Conservation (phyloP, 1,140 invertebrate species). For the Cherax quadricarinatus region DNA sequence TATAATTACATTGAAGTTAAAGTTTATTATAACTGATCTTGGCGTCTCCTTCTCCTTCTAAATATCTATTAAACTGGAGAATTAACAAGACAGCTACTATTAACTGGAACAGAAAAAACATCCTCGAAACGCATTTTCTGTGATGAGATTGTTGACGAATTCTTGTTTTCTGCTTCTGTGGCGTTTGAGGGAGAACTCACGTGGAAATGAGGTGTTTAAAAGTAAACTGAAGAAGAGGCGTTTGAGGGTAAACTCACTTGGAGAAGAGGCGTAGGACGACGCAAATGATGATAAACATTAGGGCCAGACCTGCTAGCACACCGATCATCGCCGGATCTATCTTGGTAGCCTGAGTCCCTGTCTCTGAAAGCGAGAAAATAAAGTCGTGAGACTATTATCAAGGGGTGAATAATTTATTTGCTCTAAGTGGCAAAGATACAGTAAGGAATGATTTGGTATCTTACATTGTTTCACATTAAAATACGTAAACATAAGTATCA, state of each 20-base stretch:
- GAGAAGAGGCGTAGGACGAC: constrained; percentile 94
- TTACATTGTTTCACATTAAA: neutral
- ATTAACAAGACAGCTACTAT: too few species aligned
- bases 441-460: neutral
- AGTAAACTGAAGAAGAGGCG: too few species aligned
- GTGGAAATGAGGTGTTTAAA: too few species aligned
- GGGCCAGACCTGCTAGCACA: constrained; percentile 90
- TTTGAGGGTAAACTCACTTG: constrained; percentile 82
- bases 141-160: too few species aligned
- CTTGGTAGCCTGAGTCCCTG: neutral
- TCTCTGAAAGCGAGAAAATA: neutral
- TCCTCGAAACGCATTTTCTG: too few species aligned
- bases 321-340: constrained; percentile 93
- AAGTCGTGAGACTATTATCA: neutral
- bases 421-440: neutral
- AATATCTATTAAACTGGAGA: too few species aligned
- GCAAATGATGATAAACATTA: constrained; percentile 97
- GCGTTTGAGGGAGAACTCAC: too few species aligned
- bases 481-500: neutral
- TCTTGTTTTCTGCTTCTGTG: too few species aligned
- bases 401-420: neutral
- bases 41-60: too few species aligned
- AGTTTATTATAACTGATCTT: too few species aligned
- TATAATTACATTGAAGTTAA: too few species aligned
- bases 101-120: too few species aligned